Evolutionary conservation across 2,888 invertebrate species (phyloP), one percentile per base, ranked within the genome.

Genomic region (Ophonus ardosiacus): DNA sequence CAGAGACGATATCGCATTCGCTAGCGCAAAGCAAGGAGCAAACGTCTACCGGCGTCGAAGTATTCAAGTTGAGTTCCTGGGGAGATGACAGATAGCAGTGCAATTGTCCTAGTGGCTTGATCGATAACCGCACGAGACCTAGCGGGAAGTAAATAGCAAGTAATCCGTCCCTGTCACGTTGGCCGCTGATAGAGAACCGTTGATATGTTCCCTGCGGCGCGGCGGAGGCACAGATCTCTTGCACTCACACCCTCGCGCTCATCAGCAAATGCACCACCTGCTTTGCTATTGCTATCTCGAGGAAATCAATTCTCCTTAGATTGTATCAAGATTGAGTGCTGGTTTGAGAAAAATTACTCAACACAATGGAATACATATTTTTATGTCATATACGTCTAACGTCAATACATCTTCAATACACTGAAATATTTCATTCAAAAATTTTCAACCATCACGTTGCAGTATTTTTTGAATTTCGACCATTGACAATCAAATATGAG

Each of bases 131-230:
- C 31, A 31, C 63, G 18, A 63, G n/a, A 38, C 74, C 61, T 17
- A 17, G 59, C 59, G 83, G 83, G 76, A 74, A 56, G 57, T 76
- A 83, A 83, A 83, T 83, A 74, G 74, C 61, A 21, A 40, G 83
- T 76, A 83, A 83, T 83, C 74, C 83, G 76, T 83, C 59, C 83
- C 74, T 83, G 83, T 83, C 83, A 83, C 24, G 83, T 59, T 59
- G 21, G 71, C 15, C 7, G 15, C 65, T 63, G 65, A 81, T 63
- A 68, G 63, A 81, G 81, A 43, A 51, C 24, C 63, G 56, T 15
- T 51, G 81, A 82, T 82, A 82, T 56, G 56, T 59, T 59, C 31
- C 79, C 61, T 59, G 59, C 40, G 59, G 61, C 61, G 40, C 40
- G 43, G 13, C 13, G 43, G 31, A 31, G 5, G 3, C 31, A 31